phyloP scores from a whole-genome alignment of 2,888 invertebrate genomes.

The Endomychus coccineus region DNA sequence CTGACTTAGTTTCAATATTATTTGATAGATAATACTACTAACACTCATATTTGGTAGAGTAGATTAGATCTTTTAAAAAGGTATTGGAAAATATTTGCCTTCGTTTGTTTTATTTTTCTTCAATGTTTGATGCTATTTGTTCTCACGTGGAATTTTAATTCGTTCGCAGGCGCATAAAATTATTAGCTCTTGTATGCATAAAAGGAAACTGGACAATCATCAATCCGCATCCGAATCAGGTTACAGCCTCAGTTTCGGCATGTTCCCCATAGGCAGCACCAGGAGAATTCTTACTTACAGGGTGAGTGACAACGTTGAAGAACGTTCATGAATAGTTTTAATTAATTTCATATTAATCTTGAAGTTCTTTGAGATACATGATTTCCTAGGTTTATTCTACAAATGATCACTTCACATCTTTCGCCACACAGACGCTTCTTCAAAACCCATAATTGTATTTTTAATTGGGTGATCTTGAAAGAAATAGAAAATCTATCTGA shows the following conservation, averaged over 20 bases:
- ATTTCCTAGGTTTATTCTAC: no score
- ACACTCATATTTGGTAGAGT: no score
- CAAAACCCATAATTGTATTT: background rate
- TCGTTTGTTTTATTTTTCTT: conserved; percentile 18
- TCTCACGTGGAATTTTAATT: no score
- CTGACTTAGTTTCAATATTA: no score
- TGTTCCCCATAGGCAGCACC: conserved; percentile 41
- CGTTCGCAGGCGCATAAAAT: conserved; percentile 31
- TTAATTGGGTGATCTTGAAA: background rate
- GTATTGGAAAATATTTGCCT: no score
- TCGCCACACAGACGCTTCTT: background rate
- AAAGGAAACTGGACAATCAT: conserved; percentile 32
- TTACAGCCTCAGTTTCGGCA: conserved; percentile 44
- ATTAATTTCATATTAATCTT: background rate
- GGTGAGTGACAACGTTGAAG: conserved; percentile 25
- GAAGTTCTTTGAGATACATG: no score
- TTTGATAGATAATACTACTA: no score
- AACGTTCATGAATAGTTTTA: background rate
- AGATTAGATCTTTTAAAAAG: no score
- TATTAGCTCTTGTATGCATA: conserved; percentile 32
- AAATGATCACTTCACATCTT: no score
- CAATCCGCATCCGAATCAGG: conserved; percentile 45
- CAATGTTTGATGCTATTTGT: no score
- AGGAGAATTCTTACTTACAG: conserved; percentile 38
- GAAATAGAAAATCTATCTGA: no score